Evolutionary conservation across 1,140 invertebrate genomes (phyloP).

Genomic region (Brachionus rotundiformis): DNA sequence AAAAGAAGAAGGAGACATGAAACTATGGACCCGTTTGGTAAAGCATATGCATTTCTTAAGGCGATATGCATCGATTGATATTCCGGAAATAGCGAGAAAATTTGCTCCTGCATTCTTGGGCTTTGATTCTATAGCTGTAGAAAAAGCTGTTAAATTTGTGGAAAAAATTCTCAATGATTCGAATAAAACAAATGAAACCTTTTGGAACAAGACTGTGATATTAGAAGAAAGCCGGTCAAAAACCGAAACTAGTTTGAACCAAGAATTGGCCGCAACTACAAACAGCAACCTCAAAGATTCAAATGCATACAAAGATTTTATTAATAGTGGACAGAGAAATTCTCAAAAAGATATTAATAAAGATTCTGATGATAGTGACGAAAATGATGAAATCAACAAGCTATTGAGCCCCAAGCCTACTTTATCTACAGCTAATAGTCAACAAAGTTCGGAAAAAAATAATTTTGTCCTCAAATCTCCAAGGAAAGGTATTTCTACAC

Average conservation of each 20-base stretch:
- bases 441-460: not conserved
- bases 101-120: slow-evolving; percentile 1
- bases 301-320: slow-evolving; percentile 35
- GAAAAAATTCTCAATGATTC: slow-evolving; percentile 39
- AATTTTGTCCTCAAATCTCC: slow-evolving; percentile 35
- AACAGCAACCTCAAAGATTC: slow-evolving; percentile 46
- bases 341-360: not conserved
- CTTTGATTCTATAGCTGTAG: not conserved
- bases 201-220: slow-evolving; percentile 16
- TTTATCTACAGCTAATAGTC: not conserved
- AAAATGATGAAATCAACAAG: slow-evolving; percentile 38
- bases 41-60: slow-evolving; percentile 33
- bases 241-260: slow-evolving; percentile 32
- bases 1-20: slow-evolving; percentile 27
- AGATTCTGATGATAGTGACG: slow-evolving; percentile 2
- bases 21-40: slow-evolving; percentile 23
- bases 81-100: not conserved
- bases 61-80: not conserved
- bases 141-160: slow-evolving; percentile 37
- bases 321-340: slow-evolving; percentile 3
- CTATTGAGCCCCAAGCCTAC: not conserved
- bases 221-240: slow-evolving; percentile 10
- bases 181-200: not conserved
- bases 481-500: slow-evolving; percentile 36
- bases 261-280: not conserved